A percentile compares a stretch with the other conserved stretches of the same genome.
These are phyloP conservation scores for Gorsachius goisagi DNA, from an alignment of 2,113 vertebrate genomes.

Conservation along the genomic window DNA sequence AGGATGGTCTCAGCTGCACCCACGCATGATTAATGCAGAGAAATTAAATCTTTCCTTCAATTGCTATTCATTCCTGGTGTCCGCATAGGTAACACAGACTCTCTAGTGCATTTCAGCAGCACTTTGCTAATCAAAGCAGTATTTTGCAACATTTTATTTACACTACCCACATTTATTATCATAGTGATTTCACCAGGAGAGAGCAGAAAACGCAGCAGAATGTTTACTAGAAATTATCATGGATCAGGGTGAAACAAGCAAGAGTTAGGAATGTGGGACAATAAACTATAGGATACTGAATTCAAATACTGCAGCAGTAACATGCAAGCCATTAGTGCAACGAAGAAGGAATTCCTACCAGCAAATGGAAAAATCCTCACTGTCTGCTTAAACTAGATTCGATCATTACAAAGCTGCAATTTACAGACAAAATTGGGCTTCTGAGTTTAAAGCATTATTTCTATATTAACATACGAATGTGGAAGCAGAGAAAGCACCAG, in stretches of 20 bases:
- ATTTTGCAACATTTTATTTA: not conserved
- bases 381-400: not conserved
- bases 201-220: not conserved
- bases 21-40: rapidly evolving
- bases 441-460: conserved; percentile 19
- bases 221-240: not conserved
- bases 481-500: conserved; percentile 8
- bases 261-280: not conserved
- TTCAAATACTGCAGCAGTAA: not conserved
- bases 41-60: not conserved
- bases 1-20: not conserved
- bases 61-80: not conserved
- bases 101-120: not conserved
- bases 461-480: not conserved
- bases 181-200: not conserved
- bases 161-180: not conserved
- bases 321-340: not conserved
- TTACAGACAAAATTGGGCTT: not conserved
- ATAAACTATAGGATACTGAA: not conserved
- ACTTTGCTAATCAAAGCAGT: not conserved
- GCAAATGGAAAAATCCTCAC: not conserved
- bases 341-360: not conserved
- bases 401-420: not conserved
- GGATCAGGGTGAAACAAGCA: not conserved
- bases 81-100: rapidly evolving